Evolutionary conservation across 30 jellyfish, hydroid and myxozoan genomes (phyloP).

Genomic region (Nemopilema nomurai): DNA sequence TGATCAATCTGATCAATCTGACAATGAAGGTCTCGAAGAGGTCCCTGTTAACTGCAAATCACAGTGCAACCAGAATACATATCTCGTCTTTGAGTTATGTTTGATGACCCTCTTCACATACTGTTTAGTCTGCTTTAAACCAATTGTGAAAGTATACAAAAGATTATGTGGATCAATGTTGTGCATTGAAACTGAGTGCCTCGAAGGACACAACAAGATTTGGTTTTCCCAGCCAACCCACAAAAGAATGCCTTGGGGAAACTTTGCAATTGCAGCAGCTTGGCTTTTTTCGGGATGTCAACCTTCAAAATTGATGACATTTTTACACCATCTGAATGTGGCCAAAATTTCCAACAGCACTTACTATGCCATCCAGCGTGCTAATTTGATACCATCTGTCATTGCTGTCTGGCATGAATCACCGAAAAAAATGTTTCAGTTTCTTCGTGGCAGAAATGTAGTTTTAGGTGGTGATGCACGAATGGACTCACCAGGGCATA

Average conservation of each 20-base stretch:
- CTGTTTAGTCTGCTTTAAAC: not conserved
- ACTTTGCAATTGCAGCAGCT: conserved; percentile 1
- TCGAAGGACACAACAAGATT: conserved; percentile 7
- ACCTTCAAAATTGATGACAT: conserved; percentile 3
- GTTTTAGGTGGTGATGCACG: too few relatives aligned
- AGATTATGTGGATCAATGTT: conserved; percentile 14
- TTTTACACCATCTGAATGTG: not conserved
- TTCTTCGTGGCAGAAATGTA: too few relatives aligned
- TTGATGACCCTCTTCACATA: not conserved
- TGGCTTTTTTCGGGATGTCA: conserved; percentile 12
- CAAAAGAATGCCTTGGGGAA: conserved; percentile 17
- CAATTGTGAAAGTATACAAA: not conserved
- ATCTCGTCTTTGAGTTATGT: not conserved
- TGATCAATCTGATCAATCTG: too few relatives aligned
- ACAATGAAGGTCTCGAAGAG: too few relatives aligned
- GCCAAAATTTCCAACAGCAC: not conserved
- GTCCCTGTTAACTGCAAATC: too few relatives aligned
- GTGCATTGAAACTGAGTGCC: conserved; percentile 4
- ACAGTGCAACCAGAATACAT: too few relatives aligned
- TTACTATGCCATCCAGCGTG: conserved; percentile 20
- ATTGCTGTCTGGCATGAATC: conserved; percentile 12
- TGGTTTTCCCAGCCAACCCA: conserved; percentile 17
- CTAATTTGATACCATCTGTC: conserved; percentile 3
- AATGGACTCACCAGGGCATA: too few relatives aligned
- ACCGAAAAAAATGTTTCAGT: conserved; percentile 1